Evolutionary conservation across 2,797 vertebrate species (phyloP).

Genomic region (Heterohyrax brucei): DNA sequence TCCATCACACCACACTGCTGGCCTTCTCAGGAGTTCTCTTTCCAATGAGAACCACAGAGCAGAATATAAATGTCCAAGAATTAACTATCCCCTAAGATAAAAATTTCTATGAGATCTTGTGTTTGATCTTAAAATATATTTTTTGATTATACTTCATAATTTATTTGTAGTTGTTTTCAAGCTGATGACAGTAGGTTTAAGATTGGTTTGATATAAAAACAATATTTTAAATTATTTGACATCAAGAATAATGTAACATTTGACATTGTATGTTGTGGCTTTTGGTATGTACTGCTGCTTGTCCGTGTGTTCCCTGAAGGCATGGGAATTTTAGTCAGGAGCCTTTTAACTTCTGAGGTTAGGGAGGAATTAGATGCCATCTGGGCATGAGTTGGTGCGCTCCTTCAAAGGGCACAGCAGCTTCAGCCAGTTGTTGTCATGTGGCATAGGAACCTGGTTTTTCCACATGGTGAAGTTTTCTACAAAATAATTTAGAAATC

Average conservation of each 20-base stretch:
- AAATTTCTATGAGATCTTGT: neutral
- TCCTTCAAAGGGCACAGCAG: neutral
- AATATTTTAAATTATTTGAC: neutral
- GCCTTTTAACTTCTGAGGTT: neutral
- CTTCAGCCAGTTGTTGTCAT: neutral
- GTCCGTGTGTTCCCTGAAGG: neutral
- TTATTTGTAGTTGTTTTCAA: neutral
- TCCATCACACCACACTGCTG: too few species aligned
- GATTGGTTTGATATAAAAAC: neutral
- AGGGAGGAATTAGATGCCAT: too few species aligned
- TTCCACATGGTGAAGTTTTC: neutral
- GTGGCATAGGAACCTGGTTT: neutral
- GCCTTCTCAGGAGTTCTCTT: neutral
- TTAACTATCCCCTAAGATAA: neutral
- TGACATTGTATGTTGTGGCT: neutral
- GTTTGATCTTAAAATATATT: neutral
- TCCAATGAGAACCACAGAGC: neutral
- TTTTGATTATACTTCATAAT: constrained; percentile 29
- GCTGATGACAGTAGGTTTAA: too few species aligned
- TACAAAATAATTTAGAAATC: neutral
- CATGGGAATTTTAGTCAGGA: rapidly evolving
- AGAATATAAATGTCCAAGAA: too few species aligned
- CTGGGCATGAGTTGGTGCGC: too few species aligned
- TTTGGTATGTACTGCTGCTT: too few species aligned
- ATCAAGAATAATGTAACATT: neutral